Percentiles rank a stretch among this genome's conserved stretches.
Conservation (phyloP, 2,113 vertebrate genomes). For the Apteryx mantelli region DNA sequence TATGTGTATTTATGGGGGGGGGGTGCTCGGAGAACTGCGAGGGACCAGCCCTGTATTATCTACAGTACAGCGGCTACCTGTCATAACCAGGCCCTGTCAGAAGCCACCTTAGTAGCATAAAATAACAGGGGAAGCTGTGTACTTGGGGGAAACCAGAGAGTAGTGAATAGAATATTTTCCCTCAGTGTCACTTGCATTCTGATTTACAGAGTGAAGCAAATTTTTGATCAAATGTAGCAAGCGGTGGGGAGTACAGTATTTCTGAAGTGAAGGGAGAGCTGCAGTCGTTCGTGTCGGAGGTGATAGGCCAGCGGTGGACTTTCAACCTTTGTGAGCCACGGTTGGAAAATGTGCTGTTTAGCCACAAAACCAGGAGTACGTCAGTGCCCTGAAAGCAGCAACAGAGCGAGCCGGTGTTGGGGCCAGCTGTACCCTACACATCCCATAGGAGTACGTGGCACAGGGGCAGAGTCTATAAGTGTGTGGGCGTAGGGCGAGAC, state of each 20-base stretch:
- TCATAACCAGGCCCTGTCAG: not conserved
- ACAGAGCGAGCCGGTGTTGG: not conserved
- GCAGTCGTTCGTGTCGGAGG: not conserved
- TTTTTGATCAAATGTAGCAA: not conserved
- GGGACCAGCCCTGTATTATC: not conserved
- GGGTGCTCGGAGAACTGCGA: not conserved
- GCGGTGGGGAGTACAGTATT: not conserved
- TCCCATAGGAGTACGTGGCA: not conserved
- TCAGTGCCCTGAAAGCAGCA: not conserved
- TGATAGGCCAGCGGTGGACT: not conserved
- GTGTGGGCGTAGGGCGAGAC: too few relatives aligned
- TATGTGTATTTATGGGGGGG: not conserved
- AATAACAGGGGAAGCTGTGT: not conserved
- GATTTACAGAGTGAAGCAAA: not conserved
- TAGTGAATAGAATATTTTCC: not conserved
- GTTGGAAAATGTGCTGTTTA: not conserved
- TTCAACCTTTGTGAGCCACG: not conserved
- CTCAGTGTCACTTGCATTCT: not conserved
- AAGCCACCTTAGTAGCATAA: not conserved
- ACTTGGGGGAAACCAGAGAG: not conserved
- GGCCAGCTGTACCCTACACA: not conserved
- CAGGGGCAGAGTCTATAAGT: not conserved
- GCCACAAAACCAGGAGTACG: not conserved
- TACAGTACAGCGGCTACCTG: not conserved
- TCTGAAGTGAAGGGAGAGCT: too few relatives aligned